Evolutionary conservation across 2,797 vertebrate genomes (phyloP).

Genomic region (Myotis myotis): DNA sequence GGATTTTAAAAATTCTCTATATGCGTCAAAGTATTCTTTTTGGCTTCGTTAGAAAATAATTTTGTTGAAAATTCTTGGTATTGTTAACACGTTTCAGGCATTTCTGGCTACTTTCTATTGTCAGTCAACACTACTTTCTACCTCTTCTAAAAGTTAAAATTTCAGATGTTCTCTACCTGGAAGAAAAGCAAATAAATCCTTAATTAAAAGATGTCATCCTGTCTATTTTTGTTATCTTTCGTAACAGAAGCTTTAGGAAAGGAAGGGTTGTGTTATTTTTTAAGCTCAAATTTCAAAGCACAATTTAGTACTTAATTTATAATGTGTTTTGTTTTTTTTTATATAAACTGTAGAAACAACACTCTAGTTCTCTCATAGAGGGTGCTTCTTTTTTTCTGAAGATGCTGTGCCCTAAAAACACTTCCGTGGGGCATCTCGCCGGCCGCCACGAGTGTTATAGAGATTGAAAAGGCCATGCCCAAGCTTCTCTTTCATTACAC

Average conservation of each 20-base stretch:
- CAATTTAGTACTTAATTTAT: neutral
- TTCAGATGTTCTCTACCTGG: neutral
- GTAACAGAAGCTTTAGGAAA: neutral
- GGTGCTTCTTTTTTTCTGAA: slow-evolving; percentile 8
- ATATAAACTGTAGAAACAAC: neutral
- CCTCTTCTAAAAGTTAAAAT: neutral
- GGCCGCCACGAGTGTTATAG: neutral
- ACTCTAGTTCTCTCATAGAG: neutral
- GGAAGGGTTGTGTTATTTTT: neutral
- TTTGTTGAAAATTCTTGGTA: neutral
- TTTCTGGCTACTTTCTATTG: neutral
- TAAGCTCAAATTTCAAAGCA: neutral
- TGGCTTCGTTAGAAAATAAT: neutral
- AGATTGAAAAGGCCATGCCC: slow-evolving; percentile 50
- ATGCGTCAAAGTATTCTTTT: neutral
- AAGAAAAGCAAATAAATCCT: neutral
- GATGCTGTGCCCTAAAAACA: slow-evolving; percentile 28
- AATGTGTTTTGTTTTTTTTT: neutral
- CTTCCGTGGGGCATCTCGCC: neutral
- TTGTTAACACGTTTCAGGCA: neutral
- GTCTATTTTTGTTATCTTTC: neutral
- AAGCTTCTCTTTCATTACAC: slow-evolving; percentile 69
- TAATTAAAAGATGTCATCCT: neutral
- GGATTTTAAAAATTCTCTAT: neutral
- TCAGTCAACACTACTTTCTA: neutral